Base-by-base conservation (phyloP, 1,140 invertebrate species). In the Solenopsis fugax region DNA sequence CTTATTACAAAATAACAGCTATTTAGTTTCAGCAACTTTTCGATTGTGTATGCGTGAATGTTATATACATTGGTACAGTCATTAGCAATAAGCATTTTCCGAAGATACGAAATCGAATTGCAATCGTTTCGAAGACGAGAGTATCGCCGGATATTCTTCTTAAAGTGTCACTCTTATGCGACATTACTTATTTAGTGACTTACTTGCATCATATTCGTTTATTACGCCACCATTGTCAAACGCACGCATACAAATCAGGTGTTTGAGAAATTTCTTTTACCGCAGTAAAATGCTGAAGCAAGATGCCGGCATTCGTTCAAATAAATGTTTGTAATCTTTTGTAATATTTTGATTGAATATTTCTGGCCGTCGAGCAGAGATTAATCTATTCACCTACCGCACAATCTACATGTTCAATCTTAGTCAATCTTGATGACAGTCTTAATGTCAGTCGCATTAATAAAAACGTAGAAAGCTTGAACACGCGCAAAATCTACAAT, bases 221-320 rank as follows among this genome's bases (percentile, higher is more conserved):
- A 84, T 84, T 84, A 75, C 54, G 54, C n/a, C 67, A 72, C 16
- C 21, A 72, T 50, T 82, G 67, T 73, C 41, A 60, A 54, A 16
- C 29, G 69, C 24, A 84, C 21, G 56, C 45, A 84, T 84, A 73
- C 54, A 50, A 60, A 84, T 75, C 24, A 48, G 13, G 16, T 3
- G 12, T 73, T 84, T 84, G 62, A 84, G 80, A 50, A 84, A 84
- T 75, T 50, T 50, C 34, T 13, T 21, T 77, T 64, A 34, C 41
- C 75, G 37, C 29, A 37, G 29, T 13, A 37, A 67, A 50, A 67
- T 12, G 76, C n/a, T 48, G 24, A 76, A 60, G 56, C 56, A n/a
- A 62, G 21, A 58, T 5, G 29, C 29, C n/a, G 45, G 2, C 12
- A 18, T 18, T 41, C n/a, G 6, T 4, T 65, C 13, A 29, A 45